Conservation (phyloP, 2,888 invertebrate species). For the Oligia fasciuncula region DNA sequence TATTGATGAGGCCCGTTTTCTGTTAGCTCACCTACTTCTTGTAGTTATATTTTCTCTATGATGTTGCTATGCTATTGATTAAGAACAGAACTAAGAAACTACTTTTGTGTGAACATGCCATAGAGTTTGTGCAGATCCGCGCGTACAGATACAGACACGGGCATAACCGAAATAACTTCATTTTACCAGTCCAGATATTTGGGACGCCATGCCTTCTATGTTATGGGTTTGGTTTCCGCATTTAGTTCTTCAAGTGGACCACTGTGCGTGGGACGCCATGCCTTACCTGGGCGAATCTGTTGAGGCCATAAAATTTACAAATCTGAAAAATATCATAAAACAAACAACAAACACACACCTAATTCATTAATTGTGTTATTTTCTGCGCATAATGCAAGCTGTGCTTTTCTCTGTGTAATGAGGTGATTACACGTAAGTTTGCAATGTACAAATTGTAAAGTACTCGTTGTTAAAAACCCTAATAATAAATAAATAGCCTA, state of each 20-base stretch:
- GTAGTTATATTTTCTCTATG: constrained; percentile 29
- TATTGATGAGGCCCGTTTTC: constrained; percentile 47
- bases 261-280: too few relatives aligned
- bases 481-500: not conserved
- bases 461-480: not conserved
- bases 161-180: not conserved
- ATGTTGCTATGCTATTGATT: constrained; percentile 17
- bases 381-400: not conserved
- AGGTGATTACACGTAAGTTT: too few relatives aligned
- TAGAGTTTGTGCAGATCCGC: not conserved
- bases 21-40: constrained; percentile 16
- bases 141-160: not conserved
- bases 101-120: not conserved
- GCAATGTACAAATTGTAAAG: not conserved
- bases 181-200: not conserved
- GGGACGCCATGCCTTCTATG: not conserved
- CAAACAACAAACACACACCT: too few relatives aligned
- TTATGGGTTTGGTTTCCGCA: too few relatives aligned
- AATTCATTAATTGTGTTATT: not conserved
- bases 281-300: not conserved
- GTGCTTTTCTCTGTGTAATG: not conserved
- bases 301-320: not conserved
- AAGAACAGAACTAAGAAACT: not conserved
- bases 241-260: too few relatives aligned
- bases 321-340: not conserved